Conservation (phyloP, 2,113 vertebrate genomes). For the Gobio gobio region DNA sequence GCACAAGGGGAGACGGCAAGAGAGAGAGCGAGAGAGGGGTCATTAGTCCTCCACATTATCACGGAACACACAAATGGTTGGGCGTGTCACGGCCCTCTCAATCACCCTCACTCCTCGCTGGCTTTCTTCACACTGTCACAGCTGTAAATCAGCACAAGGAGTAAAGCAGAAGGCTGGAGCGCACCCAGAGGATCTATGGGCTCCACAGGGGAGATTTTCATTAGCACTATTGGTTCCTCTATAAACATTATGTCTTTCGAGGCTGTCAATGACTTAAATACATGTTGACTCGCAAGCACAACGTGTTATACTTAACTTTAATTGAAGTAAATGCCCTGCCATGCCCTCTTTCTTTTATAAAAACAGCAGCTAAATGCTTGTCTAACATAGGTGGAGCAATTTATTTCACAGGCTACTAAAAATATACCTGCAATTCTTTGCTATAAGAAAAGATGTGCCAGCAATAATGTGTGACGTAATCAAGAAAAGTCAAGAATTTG, state of each 20-base stretch:
- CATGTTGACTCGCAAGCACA: neutral
- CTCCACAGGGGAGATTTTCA: slow-evolving; percentile 31
- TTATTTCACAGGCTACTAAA: neutral
- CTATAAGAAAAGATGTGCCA: neutral
- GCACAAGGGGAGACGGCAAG: slow-evolving; percentile 18
- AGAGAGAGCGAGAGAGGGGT: slow-evolving; percentile 14
- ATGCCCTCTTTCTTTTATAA: slow-evolving; percentile 5
- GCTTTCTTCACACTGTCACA: slow-evolving; percentile 40
- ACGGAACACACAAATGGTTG: neutral
- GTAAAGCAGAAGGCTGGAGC: slow-evolving; percentile 21
- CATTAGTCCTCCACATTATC: slow-evolving; percentile 25
- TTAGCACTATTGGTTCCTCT: slow-evolving; percentile 29
- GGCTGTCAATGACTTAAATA: slow-evolving; percentile 14
- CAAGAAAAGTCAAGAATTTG: neutral
- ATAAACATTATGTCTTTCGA: slow-evolving; percentile 27
- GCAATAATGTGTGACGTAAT: neutral
- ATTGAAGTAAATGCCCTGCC: slow-evolving; percentile 26
- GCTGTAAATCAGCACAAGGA: slow-evolving; percentile 21
- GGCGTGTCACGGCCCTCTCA: slow-evolving; percentile 27
- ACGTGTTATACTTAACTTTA: slow-evolving; percentile 14
- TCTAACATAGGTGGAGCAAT: neutral
- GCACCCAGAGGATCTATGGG: slow-evolving; percentile 23
- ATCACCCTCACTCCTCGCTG: slow-evolving; percentile 14
- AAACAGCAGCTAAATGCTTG: slow-evolving; percentile 9
- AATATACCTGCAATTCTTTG: neutral